A percentile compares a stretch with the other conserved stretches of the same genome.
phyloP scores from a whole-genome alignment of 2,113 vertebrate genomes.

The Tachysurus fulvidraco region DNA sequence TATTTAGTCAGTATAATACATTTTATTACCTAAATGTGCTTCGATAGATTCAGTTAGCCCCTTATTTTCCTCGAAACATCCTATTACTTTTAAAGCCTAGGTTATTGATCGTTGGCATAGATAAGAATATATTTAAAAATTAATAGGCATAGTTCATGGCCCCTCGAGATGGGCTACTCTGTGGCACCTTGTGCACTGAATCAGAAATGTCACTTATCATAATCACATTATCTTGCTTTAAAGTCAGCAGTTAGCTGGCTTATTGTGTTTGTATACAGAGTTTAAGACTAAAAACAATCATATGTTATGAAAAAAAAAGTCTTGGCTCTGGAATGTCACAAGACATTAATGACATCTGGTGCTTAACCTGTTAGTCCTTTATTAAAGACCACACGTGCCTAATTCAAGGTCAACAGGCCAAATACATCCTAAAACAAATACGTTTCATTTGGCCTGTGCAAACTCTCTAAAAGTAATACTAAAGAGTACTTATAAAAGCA shows the following conservation, averaged over 20 bases:
- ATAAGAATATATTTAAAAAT: slow-evolving; percentile 5
- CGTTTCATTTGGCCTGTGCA: background rate
- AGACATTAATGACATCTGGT: background rate
- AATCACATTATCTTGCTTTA: slow-evolving; percentile 8
- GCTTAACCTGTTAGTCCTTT: background rate
- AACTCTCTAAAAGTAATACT: background rate
- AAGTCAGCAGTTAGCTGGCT: background rate
- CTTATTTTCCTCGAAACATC: background rate
- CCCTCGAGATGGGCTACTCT: background rate
- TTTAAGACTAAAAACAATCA: background rate
- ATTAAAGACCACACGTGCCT: background rate
- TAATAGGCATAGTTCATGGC: background rate
- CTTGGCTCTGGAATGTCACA: background rate
- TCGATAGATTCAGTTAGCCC: background rate
- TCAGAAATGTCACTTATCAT: slow-evolving; percentile 10
- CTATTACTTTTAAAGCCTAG: background rate
- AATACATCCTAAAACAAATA: background rate
- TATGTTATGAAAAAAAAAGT: background rate
- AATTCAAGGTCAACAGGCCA: background rate
- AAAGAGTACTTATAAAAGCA: background rate
- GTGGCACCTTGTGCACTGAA: slow-evolving; percentile 14
- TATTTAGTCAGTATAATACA: background rate
- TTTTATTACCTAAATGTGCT: background rate
- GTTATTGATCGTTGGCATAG: background rate
- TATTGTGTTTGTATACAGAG: background rate